phyloP scores from a whole-genome alignment of 2,888 invertebrate genomes.

The Ennomos erosarius region DNA sequence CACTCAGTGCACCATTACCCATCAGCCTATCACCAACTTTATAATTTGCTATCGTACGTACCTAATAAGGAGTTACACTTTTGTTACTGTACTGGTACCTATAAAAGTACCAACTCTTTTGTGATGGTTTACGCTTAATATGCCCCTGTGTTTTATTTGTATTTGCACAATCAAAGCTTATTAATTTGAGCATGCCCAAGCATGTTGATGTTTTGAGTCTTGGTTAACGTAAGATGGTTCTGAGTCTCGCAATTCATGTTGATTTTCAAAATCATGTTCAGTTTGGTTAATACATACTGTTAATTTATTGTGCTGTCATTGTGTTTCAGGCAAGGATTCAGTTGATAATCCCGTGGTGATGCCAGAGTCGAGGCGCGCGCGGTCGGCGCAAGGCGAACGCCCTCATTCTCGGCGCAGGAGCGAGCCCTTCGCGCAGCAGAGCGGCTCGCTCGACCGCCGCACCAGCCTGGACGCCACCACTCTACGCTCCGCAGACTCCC shows the following conservation, averaged over 20 bases:
- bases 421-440: slow-evolving; percentile 71
- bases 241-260: slow-evolving; percentile 32
- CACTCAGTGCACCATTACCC: slow-evolving; percentile 5
- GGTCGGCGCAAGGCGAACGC: slow-evolving; percentile 70
- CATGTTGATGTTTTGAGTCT: slow-evolving; percentile 39
- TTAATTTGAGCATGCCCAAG: slow-evolving; percentile 35
- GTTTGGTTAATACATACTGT: not conserved
- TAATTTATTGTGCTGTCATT: slow-evolving; percentile 18
- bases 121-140: too few species aligned
- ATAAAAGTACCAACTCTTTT: too few species aligned
- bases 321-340: slow-evolving; percentile 81
- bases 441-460: slow-evolving; percentile 79
- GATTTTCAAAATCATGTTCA: slow-evolving; percentile 1
- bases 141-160: not conserved
- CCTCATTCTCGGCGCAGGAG: slow-evolving; percentile 73
- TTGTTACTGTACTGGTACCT: too few species aligned
- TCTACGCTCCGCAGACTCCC: slow-evolving; percentile 66
- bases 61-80: too few species aligned
- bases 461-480: slow-evolving; percentile 86
- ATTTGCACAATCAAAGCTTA: slow-evolving; percentile 14
- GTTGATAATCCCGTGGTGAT: slow-evolving; percentile 81
- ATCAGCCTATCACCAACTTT: too few species aligned
- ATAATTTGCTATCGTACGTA: too few species aligned
- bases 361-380: slow-evolving; percentile 73
- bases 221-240: slow-evolving; percentile 35